Conservation (phyloP, 2,113 vertebrate species). For the Poeciliopsis turrubarensis region DNA sequence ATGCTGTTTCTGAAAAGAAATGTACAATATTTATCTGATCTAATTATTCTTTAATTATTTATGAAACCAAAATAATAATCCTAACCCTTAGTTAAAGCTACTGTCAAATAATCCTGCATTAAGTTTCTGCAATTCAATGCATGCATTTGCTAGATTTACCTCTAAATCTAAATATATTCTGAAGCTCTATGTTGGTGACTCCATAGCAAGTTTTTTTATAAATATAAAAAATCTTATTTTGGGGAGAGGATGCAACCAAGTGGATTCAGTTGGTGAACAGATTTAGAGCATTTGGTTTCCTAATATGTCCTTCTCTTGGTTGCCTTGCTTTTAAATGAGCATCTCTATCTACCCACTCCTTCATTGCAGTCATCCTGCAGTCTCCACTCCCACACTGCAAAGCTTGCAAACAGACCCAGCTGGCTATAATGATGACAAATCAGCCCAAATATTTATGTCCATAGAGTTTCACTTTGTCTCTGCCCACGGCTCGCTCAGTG, state of each 20-base stretch:
- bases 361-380: slow-evolving; percentile 51
- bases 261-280: not conserved
- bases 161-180: not conserved
- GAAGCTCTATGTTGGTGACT: not conserved
- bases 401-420: slow-evolving; percentile 62
- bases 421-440: slow-evolving; percentile 76
- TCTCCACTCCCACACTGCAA: slow-evolving; percentile 65
- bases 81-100: not conserved
- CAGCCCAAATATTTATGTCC: slow-evolving; percentile 78
- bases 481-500: slow-evolving; percentile 49
- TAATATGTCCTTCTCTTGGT: slow-evolving; percentile 3
- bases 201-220: no score
- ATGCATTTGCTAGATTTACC: not conserved
- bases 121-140: not conserved
- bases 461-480: slow-evolving; percentile 66
- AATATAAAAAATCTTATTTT: not conserved
- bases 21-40: not conserved
- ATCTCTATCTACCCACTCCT: slow-evolving; percentile 50
- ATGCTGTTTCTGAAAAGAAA: not conserved
- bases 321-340: slow-evolving; percentile 32
- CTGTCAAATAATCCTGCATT: not conserved
- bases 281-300: slow-evolving; percentile 6
- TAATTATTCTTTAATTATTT: not conserved
- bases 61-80: not conserved
- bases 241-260: not conserved